Evolutionary conservation across 2,113 vertebrate genomes (phyloP), one percentile per base, ranked within the genome.

Genomic region (Erinaceus europaeus): DNA sequence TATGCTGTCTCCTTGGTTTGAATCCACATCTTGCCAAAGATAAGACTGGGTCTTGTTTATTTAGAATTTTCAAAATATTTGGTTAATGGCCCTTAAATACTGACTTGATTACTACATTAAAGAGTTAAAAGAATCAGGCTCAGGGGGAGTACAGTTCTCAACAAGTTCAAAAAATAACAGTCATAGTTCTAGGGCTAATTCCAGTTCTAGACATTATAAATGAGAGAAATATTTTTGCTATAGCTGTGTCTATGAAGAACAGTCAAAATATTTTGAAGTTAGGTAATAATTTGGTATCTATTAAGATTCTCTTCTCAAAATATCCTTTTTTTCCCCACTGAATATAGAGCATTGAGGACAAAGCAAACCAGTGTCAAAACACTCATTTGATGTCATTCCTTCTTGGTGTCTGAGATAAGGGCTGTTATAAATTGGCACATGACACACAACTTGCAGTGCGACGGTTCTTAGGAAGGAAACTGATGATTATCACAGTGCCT

Each of bases 261-360:
- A 92, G 88, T 95, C 90, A 95, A 91, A 94, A 95, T 92, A 93
- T 95, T 93, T 92, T 92, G 94, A 94, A 95, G 78, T 71, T 87
- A 59, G 65, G 61, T 79, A 88, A 87, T 87, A 86, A 94, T 79
- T 79, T 91, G 53, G 21, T 83, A 61, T 73, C 83, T 93, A 64
- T 95, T 89, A 94, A 76, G 74, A 93, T 68, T 83, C 71, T 69
- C 12, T 81, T 77, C 89, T 76, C 55, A 79, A 42, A n/a, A 90
- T 75, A 14, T 57, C 69, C 77, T 52, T 83, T 82, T 25, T 65
- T n/a, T 20, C 29, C 21, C 11, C 9, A 13, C 32, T 69, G 75
- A 77, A 72, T 34, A 72, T 27, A 42, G n/a, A n/a, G 53, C 36
- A 34, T 27, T 11, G 12, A 89, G 89, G 77, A 90, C 59, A 87